These are phyloP conservation scores for Pogona vitticeps DNA, from an alignment of 2,113 vertebrate species.

Conservation along the genomic window DNA sequence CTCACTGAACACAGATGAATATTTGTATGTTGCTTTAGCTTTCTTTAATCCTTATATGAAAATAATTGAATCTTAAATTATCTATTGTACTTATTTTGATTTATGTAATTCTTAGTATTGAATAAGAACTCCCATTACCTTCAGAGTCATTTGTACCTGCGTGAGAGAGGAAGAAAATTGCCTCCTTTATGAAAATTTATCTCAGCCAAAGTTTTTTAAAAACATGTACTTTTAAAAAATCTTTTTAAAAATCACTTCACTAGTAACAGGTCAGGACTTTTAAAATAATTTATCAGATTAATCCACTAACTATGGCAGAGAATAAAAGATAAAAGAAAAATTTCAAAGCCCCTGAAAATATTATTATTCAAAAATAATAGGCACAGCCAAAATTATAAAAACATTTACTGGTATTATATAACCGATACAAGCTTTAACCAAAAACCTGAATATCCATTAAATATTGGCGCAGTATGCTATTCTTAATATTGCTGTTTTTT, in stretches of 20 bases:
- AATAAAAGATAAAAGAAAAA: background rate
- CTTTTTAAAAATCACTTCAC: background rate
- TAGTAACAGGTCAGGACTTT: background rate
- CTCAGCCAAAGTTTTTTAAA: background rate
- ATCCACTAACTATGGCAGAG: background rate
- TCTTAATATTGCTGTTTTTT: too few species aligned
- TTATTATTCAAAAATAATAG: too few species aligned
- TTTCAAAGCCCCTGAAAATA: background rate
- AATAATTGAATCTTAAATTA: background rate
- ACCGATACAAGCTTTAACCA: too few species aligned
- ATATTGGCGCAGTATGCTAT: too few species aligned
- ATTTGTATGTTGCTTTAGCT: too few species aligned
- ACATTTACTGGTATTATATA: too few species aligned
- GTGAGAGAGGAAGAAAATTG: background rate
- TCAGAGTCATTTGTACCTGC: background rate
- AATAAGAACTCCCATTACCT: background rate
- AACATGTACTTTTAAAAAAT: background rate
- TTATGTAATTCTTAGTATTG: slow-evolving; percentile 1
- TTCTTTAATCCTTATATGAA: too few species aligned
- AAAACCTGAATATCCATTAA: too few species aligned
- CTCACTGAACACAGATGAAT: background rate
- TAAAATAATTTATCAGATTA: background rate
- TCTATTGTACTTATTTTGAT: background rate
- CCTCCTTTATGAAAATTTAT: background rate
- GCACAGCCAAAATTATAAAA: too few species aligned